Evolutionary conservation across 2,113 vertebrate genomes (phyloP).

Genomic region (Macrotis lagotis): DNA sequence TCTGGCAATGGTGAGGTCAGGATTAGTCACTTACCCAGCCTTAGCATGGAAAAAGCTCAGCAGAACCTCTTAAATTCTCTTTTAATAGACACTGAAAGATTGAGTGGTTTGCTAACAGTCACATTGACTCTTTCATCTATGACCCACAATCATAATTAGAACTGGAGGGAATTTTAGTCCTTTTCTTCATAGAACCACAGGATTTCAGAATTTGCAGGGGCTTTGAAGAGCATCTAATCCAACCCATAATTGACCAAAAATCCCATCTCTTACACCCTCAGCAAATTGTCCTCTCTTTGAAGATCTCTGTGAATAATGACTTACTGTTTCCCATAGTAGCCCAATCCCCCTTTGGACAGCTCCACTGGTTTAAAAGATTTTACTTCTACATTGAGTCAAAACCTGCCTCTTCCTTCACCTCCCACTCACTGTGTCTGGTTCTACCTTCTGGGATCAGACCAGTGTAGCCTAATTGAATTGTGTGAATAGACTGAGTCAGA

Average conservation of each 20-base stretch:
- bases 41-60: background rate
- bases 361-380: background rate
- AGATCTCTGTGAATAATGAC: background rate
- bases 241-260: background rate
- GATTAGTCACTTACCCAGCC: background rate
- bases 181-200: background rate
- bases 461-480: background rate
- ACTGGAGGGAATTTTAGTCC: background rate
- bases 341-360: background rate
- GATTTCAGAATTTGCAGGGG: background rate
- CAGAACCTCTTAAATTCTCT: background rate
- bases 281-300: background rate
- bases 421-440: background rate
- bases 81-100: background rate
- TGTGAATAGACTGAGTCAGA: background rate
- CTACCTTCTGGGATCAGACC: background rate
- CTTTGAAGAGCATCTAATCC: background rate
- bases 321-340: background rate
- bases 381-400: background rate
- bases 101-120: background rate
- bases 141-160: background rate
- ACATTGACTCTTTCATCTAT: background rate
- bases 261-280: background rate
- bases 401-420: background rate
- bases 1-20: background rate